Percentiles rank a stretch among this genome's conserved stretches.
Evolutionary conservation across 2,113 vertebrate species (phyloP).

Genomic region (Salvelinus namaycush): DNA sequence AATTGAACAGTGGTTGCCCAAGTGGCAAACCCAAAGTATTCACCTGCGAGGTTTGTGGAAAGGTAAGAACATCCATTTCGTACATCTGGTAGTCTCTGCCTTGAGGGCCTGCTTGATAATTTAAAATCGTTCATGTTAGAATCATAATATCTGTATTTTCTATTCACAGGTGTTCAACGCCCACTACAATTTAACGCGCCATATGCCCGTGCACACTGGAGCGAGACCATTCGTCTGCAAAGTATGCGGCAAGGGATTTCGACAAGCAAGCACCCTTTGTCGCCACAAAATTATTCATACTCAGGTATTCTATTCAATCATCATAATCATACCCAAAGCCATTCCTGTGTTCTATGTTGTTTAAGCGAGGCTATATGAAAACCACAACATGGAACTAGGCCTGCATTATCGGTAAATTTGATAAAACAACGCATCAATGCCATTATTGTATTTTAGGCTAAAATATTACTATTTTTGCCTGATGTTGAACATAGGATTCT

Average conservation of each 20-base stretch:
- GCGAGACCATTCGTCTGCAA: constrained; percentile 98
- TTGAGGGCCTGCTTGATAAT: background rate
- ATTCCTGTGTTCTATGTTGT: too few species aligned
- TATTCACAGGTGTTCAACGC: constrained; percentile 88
- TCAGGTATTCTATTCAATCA: constrained; percentile 76
- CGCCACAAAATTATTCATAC: constrained; percentile 97
- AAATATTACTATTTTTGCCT: background rate
- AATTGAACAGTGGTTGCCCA: constrained; percentile 80
- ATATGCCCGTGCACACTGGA: constrained; percentile 98
- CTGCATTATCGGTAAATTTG: too few species aligned
- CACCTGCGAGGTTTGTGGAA: constrained; percentile 97
- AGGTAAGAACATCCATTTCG: constrained; percentile 74
- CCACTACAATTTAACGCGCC: constrained; percentile 96
- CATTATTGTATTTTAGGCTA: background rate
- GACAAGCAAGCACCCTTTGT: constrained; percentile 95
- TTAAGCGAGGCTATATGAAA: too few species aligned
- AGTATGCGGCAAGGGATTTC: constrained; percentile 95
- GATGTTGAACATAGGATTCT: too few species aligned
- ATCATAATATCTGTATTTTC: background rate
- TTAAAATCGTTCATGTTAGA: background rate
- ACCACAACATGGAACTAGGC: too few species aligned
- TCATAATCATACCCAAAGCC: too few species aligned
- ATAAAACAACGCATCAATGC: too few species aligned
- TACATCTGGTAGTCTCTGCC: background rate
- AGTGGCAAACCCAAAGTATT: constrained; percentile 93